A percentile compares a stretch with the other conserved stretches of the same genome.
These are phyloP conservation scores for Drosophila greeni DNA, from an alignment of 2,888 invertebrate species.

Conservation along the genomic window DNA sequence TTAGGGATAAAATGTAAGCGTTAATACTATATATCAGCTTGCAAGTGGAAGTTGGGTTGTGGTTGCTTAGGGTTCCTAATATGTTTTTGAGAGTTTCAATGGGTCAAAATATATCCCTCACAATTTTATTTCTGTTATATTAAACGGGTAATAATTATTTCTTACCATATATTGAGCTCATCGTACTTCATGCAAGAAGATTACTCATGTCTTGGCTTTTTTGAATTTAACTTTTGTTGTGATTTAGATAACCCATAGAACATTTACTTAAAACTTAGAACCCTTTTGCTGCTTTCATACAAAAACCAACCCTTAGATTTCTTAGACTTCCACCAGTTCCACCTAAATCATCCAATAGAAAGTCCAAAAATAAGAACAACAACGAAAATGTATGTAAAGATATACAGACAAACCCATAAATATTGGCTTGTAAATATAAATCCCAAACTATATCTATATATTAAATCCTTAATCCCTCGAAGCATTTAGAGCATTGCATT, in stretches of 20 bases:
- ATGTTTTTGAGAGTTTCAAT: not conserved
- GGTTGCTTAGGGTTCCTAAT: conserved; percentile 3
- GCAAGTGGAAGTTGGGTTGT: conserved; percentile 29
- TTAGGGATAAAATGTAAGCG: conserved; percentile 1
- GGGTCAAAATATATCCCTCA: not conserved
- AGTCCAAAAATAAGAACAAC: conserved; percentile 14
- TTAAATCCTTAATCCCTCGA: conserved; percentile 46
- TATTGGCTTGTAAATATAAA: conserved; percentile 69
- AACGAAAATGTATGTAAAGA: conserved; percentile 44
- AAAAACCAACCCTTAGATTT: conserved; percentile 12
- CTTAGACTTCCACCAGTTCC: conserved; percentile 39
- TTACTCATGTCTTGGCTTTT: too few species aligned
- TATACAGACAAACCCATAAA: conserved; percentile 35
- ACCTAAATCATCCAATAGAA: conserved; percentile 2
- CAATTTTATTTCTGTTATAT: not conserved
- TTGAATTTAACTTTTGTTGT: too few species aligned
- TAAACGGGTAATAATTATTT: too few species aligned
- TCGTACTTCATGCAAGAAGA: not conserved
- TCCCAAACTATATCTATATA: conserved; percentile 29
- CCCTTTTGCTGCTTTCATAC: not conserved
- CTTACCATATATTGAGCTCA: too few species aligned
- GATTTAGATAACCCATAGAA: conserved; percentile 8
- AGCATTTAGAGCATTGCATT: conserved; percentile 55
- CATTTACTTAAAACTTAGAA: not conserved
- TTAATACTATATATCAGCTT: conserved; percentile 8